phyloP scores from a whole-genome alignment of 2,888 invertebrate genomes.

The Lasioglossum marginatum region DNA sequence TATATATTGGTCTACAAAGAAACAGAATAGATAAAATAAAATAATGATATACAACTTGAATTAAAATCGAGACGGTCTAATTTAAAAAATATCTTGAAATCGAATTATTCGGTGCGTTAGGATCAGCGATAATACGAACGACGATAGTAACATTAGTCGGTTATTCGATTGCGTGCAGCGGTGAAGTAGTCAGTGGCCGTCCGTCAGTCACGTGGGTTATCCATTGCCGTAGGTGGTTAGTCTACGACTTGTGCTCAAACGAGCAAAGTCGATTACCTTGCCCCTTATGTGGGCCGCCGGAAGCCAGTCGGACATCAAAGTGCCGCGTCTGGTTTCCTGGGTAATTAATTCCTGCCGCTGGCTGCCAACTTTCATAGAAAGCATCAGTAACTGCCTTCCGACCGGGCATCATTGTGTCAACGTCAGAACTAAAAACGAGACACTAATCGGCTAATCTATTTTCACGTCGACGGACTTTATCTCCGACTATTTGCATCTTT shows the following conservation, averaged over 20 bases:
- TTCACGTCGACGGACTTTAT: background rate
- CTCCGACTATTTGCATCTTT: background rate
- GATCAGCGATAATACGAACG: slow-evolving; percentile 1
- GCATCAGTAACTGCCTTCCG: slow-evolving; percentile 40
- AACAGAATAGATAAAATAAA: background rate
- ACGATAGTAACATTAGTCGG: slow-evolving; percentile 38
- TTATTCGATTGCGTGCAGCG: slow-evolving; percentile 50
- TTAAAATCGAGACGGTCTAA: background rate
- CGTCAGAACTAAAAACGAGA: background rate
- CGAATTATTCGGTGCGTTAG: background rate
- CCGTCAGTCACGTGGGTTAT: slow-evolving; percentile 60
- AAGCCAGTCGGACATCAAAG: slow-evolving; percentile 82
- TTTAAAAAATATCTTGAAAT: background rate
- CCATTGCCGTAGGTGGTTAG: slow-evolving; percentile 62
- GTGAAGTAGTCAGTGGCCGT: slow-evolving; percentile 35
- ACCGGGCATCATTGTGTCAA: slow-evolving; percentile 41
- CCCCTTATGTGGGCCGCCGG: slow-evolving; percentile 77
- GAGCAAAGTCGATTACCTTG: slow-evolving; percentile 80
- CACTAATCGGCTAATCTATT: slow-evolving; percentile 7
- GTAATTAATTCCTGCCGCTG: slow-evolving; percentile 74
- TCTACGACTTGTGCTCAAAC: slow-evolving; percentile 63
- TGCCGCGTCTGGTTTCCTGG: slow-evolving; percentile 78
- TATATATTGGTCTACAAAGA: background rate
- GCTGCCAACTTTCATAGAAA: slow-evolving; percentile 55
- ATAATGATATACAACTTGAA: too few relatives aligned